These are phyloP conservation scores for Harmothoe impar DNA, from an alignment of 2,888 invertebrate species.

Conservation along the genomic window DNA sequence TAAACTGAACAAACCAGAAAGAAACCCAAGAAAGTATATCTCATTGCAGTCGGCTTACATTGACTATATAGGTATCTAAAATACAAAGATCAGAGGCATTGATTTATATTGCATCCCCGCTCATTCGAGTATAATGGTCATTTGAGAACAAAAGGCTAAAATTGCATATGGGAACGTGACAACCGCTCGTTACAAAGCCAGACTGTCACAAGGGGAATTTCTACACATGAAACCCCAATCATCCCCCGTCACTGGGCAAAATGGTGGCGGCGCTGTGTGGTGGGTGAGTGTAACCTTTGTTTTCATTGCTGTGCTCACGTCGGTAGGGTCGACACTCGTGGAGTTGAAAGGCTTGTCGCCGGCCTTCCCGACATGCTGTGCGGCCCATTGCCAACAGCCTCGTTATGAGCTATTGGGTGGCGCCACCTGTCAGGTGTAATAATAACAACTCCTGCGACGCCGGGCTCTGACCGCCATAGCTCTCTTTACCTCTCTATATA, in stretches of 20 bases:
- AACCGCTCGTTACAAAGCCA: no score
- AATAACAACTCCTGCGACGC: not conserved
- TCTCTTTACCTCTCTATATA: not conserved
- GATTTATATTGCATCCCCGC: no score
- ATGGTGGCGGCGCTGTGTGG: no score
- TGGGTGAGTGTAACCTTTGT: not conserved
- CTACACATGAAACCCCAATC: not conserved
- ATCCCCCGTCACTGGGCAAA: not conserved
- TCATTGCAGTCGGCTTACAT: no score
- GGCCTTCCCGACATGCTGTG: not conserved
- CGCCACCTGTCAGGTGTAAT: slow-evolving; percentile 29
- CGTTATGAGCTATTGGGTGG: slow-evolving; percentile 22
- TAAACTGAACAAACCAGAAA: no score
- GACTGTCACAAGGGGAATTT: not conserved
- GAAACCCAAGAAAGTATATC: no score
- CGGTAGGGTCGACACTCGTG: not conserved
- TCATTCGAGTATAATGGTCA: no score
- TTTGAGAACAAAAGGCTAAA: no score
- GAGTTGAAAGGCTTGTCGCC: not conserved
- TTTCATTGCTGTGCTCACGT: not conserved
- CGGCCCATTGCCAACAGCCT: slow-evolving; percentile 1
- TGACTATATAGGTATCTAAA: no score
- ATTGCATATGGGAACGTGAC: no score
- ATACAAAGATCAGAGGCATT: no score
- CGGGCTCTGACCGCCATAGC: not conserved